Evolutionary conservation across 2,113 vertebrate genomes (phyloP).

Genomic region (Dromas ardeola): DNA sequence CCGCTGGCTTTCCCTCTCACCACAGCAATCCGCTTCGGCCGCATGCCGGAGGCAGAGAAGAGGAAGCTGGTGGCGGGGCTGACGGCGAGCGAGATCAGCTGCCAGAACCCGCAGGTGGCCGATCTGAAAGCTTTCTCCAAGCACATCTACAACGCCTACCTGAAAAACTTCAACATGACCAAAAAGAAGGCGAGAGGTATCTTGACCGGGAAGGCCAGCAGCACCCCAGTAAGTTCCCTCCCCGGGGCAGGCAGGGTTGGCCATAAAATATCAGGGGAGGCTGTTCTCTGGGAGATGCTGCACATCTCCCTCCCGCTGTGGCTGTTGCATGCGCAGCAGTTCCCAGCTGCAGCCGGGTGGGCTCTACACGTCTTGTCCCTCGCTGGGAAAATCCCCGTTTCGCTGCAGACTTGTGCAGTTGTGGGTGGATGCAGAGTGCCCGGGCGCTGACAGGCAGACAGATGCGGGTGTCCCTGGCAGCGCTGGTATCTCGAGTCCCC

Average conservation of each 20-base stretch:
- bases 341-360: background rate
- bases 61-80: constrained; percentile 92
- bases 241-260: background rate
- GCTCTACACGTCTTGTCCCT: background rate
- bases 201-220: constrained; percentile 92
- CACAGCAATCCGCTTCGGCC: constrained; percentile 92
- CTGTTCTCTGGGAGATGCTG: background rate
- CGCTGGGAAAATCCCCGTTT: background rate
- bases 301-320: background rate
- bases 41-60: constrained; percentile 97
- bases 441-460: background rate
- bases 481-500: background rate
- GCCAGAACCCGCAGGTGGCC: constrained; percentile 84
- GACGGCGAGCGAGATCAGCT: constrained; percentile 78
- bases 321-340: background rate
- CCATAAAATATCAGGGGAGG: background rate
- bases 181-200: constrained; percentile 97
- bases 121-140: constrained; percentile 93
- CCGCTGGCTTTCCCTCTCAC: background rate
- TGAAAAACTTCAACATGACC: constrained; percentile 97
- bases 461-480: background rate
- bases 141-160: constrained; percentile 93
- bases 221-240: constrained; percentile 83
- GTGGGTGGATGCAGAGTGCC: background rate
- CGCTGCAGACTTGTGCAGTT: background rate